Conservation (phyloP, 1,140 invertebrate species). For the Zaprionus nigranus region DNA sequence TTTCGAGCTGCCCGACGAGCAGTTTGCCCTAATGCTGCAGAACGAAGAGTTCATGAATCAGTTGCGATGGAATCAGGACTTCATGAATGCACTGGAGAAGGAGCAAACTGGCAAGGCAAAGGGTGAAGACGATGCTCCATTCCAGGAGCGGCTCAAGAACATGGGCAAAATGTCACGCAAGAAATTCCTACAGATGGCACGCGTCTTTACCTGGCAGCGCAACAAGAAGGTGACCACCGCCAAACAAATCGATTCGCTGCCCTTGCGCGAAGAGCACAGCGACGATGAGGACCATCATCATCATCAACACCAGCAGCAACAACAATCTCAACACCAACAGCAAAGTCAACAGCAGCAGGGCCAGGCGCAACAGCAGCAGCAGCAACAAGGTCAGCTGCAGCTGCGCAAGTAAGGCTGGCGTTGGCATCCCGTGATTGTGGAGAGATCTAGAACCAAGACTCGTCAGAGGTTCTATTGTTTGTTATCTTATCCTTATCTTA, state of each 20-base stretch:
- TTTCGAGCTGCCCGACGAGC: constrained; percentile 88
- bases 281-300: constrained; percentile 86
- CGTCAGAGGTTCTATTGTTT: constrained; percentile 42
- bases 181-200: constrained; percentile 92
- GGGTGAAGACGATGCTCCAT: constrained; percentile 90
- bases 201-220: constrained; percentile 89
- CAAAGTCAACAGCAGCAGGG: constrained; percentile 30
- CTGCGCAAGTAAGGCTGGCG: constrained; percentile 60
- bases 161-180: constrained; percentile 95
- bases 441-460: constrained; percentile 6
- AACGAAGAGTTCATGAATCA: constrained; percentile 97
- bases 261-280: constrained; percentile 87
- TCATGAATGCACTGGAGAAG: constrained; percentile 93
- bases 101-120: constrained; percentile 87
- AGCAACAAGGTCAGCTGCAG: constrained; percentile 63
- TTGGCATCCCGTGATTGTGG: background rate
- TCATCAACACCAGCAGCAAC: constrained; percentile 67
- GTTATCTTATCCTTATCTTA: constrained; percentile 63
- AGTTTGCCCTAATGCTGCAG: constrained; percentile 94
- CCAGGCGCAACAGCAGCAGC: constrained; percentile 35
- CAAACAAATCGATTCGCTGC: constrained; percentile 86
- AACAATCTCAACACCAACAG: constrained; percentile 48
- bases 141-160: constrained; percentile 92
- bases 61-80: constrained; percentile 94
- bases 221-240: constrained; percentile 89